Evolutionary conservation across 2,113 vertebrate species (phyloP).

Genomic region (Cyphomyrus plagiostoma): DNA sequence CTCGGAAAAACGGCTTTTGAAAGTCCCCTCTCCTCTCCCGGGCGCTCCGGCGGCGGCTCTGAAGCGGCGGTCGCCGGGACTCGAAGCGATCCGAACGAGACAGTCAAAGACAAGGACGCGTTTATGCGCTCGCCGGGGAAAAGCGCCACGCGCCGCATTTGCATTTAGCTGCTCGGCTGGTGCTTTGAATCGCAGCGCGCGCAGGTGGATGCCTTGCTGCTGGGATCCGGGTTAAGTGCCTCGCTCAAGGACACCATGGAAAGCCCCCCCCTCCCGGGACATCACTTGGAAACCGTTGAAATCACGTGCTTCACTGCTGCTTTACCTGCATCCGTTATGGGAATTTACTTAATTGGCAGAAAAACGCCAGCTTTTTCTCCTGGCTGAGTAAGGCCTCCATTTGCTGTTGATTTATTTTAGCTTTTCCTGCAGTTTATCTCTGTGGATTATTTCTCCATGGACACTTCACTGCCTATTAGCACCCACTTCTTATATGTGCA

Average conservation of each 20-base stretch:
- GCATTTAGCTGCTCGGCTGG: neutral
- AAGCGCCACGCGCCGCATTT: neutral
- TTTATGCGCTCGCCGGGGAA: neutral
- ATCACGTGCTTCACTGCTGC: neutral
- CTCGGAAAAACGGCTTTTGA: neutral
- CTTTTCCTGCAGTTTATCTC: neutral
- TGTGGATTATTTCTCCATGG: neutral
- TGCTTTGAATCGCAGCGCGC: neutral
- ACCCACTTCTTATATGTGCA: neutral
- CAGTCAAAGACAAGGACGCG: slow-evolving; percentile 3
- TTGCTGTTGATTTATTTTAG: neutral
- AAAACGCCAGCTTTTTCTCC: neutral
- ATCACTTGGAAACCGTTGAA: neutral
- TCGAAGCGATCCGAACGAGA: neutral
- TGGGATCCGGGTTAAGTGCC: slow-evolving; percentile 2
- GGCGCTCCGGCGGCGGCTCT: neutral
- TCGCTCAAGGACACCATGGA: neutral
- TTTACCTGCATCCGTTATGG: neutral
- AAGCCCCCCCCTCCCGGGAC: neutral
- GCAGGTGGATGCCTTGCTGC: neutral
- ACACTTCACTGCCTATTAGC: neutral
- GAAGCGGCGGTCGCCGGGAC: neutral
- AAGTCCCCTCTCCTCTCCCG: neutral
- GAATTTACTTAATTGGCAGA: slow-evolving; percentile 6
- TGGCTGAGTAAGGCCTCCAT: neutral